Evolutionary conservation across 2,113 vertebrate species (phyloP).

Genomic region (Loxodonta africana): DNA sequence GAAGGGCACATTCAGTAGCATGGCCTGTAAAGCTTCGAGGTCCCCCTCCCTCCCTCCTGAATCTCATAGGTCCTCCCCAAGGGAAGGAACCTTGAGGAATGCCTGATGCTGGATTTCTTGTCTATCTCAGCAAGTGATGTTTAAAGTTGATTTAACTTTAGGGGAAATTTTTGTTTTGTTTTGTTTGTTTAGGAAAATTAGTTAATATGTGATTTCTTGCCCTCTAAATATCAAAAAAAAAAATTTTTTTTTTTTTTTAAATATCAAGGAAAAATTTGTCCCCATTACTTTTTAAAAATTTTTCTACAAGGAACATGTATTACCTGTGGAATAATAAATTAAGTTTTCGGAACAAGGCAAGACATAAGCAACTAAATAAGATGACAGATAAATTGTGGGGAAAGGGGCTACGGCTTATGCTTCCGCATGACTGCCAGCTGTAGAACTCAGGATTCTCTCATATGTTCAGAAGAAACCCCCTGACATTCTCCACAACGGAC

Average conservation of each 20-base stretch:
- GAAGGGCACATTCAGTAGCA: not conserved
- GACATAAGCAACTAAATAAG: conserved; percentile 69
- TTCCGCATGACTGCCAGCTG: conserved; percentile 41
- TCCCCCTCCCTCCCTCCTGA: too few relatives aligned
- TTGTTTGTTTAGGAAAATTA: not conserved
- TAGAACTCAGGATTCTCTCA: not conserved
- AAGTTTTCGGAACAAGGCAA: conserved; percentile 69
- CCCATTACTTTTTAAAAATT: conserved; percentile 33
- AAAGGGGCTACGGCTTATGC: not conserved
- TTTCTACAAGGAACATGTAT: conserved; percentile 61
- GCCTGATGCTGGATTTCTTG: not conserved
- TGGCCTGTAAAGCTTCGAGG: not conserved
- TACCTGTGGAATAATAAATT: conserved; percentile 74
- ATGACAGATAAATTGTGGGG: conserved; percentile 62
- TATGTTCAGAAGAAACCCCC: conserved; percentile 18
- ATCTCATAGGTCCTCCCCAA: not conserved
- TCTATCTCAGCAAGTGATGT: not conserved
- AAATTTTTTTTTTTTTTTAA: not conserved
- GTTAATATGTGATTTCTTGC: conserved; percentile 34
- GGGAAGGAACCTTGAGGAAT: not conserved
- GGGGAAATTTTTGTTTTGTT: not conserved
- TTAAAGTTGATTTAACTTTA: conserved; percentile 51
- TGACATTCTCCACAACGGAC: not conserved
- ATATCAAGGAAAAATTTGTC: conserved; percentile 77
- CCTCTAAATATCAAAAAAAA: conserved; percentile 64